These are phyloP conservation scores for Platysternon megacephalum DNA, from an alignment of 2,113 vertebrate species.

Conservation along the genomic window DNA sequence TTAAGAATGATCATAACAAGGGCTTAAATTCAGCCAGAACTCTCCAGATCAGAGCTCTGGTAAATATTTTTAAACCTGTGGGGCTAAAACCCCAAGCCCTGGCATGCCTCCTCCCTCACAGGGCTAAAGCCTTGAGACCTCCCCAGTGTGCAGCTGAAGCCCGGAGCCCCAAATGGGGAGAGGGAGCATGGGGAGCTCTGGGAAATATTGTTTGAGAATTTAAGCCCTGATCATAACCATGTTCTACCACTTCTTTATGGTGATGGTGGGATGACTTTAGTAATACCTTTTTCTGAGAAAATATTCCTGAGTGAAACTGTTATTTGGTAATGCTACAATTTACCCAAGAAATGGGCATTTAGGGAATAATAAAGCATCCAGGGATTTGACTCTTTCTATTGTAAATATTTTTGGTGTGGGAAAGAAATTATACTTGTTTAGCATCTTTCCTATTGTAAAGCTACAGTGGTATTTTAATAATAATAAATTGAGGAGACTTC, in stretches of 20 bases:
- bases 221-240: neutral
- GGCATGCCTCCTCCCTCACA: too few relatives aligned
- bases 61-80: too few relatives aligned
- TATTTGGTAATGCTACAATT: constrained; percentile 41
- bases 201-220: too few relatives aligned
- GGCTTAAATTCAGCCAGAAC: too few relatives aligned
- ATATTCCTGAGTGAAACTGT: constrained; percentile 34
- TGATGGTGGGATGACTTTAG: constrained; percentile 17
- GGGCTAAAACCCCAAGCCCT: too few relatives aligned
- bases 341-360: constrained; percentile 7
- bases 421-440: neutral
- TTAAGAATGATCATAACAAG: neutral
- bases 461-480: constrained; percentile 8
- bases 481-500: constrained; percentile 14
- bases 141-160: too few relatives aligned
- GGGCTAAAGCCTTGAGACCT: too few relatives aligned
- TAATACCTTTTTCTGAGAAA: constrained; percentile 46
- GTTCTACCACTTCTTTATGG: constrained; percentile 37
- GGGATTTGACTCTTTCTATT: neutral
- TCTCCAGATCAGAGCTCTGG: too few relatives aligned
- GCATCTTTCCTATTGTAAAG: constrained; percentile 15
- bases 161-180: too few relatives aligned
- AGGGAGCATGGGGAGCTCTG: too few relatives aligned
- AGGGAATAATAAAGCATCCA: too few relatives aligned
- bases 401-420: neutral